Base-by-base conservation (phyloP, 2,797 vertebrate species). In the Psittacula echo region DNA sequence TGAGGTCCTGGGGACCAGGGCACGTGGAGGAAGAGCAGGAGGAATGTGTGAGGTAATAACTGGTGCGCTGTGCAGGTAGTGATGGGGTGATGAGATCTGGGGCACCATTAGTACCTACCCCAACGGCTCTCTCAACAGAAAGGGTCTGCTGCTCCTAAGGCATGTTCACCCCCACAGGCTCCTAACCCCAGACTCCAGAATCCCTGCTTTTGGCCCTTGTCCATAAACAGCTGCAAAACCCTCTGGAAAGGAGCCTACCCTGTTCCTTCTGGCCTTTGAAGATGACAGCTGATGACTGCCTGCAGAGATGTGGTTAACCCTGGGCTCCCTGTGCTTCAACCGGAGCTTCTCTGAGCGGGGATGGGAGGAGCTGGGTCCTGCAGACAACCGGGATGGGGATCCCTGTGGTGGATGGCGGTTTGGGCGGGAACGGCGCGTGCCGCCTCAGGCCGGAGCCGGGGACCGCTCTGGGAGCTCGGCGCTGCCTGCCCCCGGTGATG, bases 181-280 rank as follows among this genome's bases (percentile, higher is more conserved):
- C 30, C 65, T 61, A 24, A 23, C 8, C 9, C 30, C 47, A 45
- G 50, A 18, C 18, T 65, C 26, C 41, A 5, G 10, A 50, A n/a
- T 39, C 37, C 50, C 71, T 78, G 80, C 47, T 20, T 45, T 45
- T 1, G 5, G 41, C 66, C 61, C 15, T 60, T 41, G 65, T 19
- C 61, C 50, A 14, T 30, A 41, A 62, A 34, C 41, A 73, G 79
- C 74, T 64, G 60, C 61, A 67, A 56, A 53, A 30, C 21, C 45
- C 41, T 8, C 47, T 18, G 68, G 39, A 48, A 67, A 45, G 22
- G 53, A 77, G 26, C 23, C 9, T 45, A 4, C 54, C n/a, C 26
- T 0, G 0, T 27, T 41, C 13, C 41, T 32, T 56, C 17, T 7
- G n/a, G 37, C 58, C 23, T 34, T 18, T 0, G 7, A 61, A 41